Evolutionary conservation across 2,113 vertebrate species (phyloP).

Genomic region (Callorhinus ursinus): DNA sequence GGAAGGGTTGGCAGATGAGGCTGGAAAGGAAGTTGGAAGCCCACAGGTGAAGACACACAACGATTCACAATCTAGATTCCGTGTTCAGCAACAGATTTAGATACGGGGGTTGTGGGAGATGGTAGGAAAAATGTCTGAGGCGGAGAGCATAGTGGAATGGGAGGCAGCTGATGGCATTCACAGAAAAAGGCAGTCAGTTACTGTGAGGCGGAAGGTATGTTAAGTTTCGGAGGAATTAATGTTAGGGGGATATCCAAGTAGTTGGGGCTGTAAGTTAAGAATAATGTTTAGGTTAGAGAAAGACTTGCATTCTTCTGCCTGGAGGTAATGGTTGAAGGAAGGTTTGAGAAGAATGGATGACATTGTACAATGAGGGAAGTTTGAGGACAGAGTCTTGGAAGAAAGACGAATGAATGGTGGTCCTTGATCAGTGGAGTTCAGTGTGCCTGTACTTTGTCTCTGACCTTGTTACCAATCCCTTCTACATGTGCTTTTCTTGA

Average conservation of each 20-base stretch:
- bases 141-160: rapidly evolving
- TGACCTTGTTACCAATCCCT: background rate
- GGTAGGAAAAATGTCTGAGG: background rate
- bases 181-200: background rate
- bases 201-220: too few species aligned
- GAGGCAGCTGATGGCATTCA: background rate
- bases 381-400: background rate
- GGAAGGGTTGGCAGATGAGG: background rate
- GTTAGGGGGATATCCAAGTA: background rate
- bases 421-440: background rate
- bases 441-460: background rate
- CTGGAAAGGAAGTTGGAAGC: background rate
- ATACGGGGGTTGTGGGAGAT: background rate
- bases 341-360: background rate
- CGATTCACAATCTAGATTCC: background rate
- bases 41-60: background rate
- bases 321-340: background rate
- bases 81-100: background rate
- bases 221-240: background rate
- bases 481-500: background rate
- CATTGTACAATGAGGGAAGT: background rate
- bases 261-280: background rate
- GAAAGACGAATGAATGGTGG: background rate
- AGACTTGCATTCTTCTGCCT: background rate
- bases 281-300: background rate